phyloP scores from a whole-genome alignment of 2,888 invertebrate species.

The Coleophora deauratella region DNA sequence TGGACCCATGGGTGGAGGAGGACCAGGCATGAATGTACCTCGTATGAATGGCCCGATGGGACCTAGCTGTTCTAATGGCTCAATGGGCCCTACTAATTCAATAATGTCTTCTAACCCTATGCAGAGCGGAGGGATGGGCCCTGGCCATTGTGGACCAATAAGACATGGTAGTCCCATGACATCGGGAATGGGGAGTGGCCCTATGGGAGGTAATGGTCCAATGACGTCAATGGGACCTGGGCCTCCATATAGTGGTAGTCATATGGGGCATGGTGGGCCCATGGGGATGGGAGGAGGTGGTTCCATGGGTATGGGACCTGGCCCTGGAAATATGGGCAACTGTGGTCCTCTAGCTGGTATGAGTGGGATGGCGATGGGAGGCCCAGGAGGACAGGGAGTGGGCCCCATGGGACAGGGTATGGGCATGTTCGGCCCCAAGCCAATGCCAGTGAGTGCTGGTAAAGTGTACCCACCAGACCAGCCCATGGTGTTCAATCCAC shows the following conservation, averaged over 20 bases:
- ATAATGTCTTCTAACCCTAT: slow-evolving; percentile 72
- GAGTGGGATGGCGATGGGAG: slow-evolving; percentile 71
- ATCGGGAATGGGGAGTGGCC: slow-evolving; percentile 73
- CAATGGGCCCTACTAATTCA: slow-evolving; percentile 71
- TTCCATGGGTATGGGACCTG: slow-evolving; percentile 65
- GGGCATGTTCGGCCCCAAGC: slow-evolving; percentile 84
- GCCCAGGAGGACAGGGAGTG: slow-evolving; percentile 66
- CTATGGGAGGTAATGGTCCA: slow-evolving; percentile 70
- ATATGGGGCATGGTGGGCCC: slow-evolving; percentile 69
- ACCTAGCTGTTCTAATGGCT: slow-evolving; percentile 71
- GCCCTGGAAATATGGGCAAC: slow-evolving; percentile 64
- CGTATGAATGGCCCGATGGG: slow-evolving; percentile 74
- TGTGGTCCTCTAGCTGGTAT: slow-evolving; percentile 68
- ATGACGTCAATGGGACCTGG: slow-evolving; percentile 67
- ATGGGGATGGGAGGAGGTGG: slow-evolving; percentile 67
- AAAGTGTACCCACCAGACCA: slow-evolving; percentile 97
- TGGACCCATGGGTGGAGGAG: slow-evolving; percentile 76
- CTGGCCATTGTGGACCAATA: slow-evolving; percentile 70
- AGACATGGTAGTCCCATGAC: slow-evolving; percentile 72
- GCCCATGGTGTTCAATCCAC: slow-evolving; percentile 98
- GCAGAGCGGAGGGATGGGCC: slow-evolving; percentile 66
- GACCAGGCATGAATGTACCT: slow-evolving; percentile 72
- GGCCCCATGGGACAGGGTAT: slow-evolving; percentile 76
- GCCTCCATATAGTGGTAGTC: slow-evolving; percentile 63
- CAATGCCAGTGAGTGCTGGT: slow-evolving; percentile 93